Conservation (phyloP, 2,797 vertebrate species). For the Pristis pectinata region DNA sequence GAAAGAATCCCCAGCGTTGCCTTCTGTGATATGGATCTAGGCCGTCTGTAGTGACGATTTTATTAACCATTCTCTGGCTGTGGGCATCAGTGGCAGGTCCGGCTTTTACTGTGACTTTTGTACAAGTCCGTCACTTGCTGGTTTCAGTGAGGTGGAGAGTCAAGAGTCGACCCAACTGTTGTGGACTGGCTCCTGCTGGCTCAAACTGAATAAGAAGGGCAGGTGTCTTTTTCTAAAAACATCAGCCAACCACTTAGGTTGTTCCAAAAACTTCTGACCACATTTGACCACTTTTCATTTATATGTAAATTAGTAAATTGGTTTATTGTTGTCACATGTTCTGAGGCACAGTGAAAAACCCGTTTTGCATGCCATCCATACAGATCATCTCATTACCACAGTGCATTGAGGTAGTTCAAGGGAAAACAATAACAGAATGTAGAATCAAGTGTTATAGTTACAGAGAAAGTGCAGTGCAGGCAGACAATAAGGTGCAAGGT, state of each 20-base stretch:
- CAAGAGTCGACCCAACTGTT: background rate
- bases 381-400: too few species aligned
- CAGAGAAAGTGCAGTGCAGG: too few species aligned
- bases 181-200: too few species aligned
- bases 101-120: background rate
- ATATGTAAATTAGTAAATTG: too few species aligned
- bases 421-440: too few species aligned
- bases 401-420: too few species aligned
- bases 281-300: background rate
- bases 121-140: background rate
- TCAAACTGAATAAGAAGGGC: background rate
- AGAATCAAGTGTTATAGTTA: too few species aligned
- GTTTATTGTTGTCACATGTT: too few species aligned
- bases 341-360: too few species aligned
- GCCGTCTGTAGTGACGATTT: background rate
- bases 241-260: background rate
- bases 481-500: too few species aligned
- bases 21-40: too few species aligned
- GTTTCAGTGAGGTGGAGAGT: background rate
- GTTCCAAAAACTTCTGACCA: background rate
- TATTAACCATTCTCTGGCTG: background rate
- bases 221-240: background rate
- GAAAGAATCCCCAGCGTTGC: background rate
- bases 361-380: too few species aligned
- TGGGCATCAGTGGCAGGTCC: background rate